A percentile compares a stretch with the other conserved stretches of the same genome.
Conservation (phyloP, 2,888 invertebrate genomes). For the Drosophila algonquin region DNA sequence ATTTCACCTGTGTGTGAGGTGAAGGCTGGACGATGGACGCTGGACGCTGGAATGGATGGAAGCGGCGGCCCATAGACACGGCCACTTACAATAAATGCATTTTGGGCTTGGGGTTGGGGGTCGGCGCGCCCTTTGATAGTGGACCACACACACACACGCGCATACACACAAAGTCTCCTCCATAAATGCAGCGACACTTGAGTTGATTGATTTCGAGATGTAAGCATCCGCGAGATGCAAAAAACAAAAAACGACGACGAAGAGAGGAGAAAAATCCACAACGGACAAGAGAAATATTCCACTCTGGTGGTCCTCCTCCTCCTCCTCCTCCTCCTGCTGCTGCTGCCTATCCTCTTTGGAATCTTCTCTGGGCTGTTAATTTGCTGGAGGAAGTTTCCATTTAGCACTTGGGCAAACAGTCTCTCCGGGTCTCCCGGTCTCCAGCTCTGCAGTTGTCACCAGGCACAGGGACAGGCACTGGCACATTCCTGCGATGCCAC, state of each 20-base stretch:
- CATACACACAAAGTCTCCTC: conserved; percentile 36
- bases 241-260: conserved; percentile 8
- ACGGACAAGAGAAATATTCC: conserved; percentile 42
- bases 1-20: conserved; percentile 76
- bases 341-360: neutral
- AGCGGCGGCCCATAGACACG: conserved; percentile 61
- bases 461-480: conserved; percentile 51
- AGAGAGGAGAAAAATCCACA: conserved; percentile 8
- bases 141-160: conserved; percentile 71
- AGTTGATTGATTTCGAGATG: conserved; percentile 75
- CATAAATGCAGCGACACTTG: conserved; percentile 63
- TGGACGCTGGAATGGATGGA: conserved; percentile 7
- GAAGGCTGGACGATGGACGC: conserved; percentile 10
- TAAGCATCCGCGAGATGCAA: conserved; percentile 67
- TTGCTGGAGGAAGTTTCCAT: conserved; percentile 78
- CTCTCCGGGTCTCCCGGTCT: conserved; percentile 20
- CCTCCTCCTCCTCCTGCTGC: neutral
- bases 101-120: conserved; percentile 61
- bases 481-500: conserved; percentile 21
- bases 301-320: conserved; percentile 63
- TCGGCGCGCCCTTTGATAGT: conserved; percentile 66
- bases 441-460: conserved; percentile 70
- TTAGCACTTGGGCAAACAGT: conserved; percentile 77
- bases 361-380: conserved; percentile 58
- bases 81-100: conserved; percentile 77